Evolutionary conservation across 2,797 vertebrate genomes (phyloP).

Genomic region (Cichlasoma orientale): DNA sequence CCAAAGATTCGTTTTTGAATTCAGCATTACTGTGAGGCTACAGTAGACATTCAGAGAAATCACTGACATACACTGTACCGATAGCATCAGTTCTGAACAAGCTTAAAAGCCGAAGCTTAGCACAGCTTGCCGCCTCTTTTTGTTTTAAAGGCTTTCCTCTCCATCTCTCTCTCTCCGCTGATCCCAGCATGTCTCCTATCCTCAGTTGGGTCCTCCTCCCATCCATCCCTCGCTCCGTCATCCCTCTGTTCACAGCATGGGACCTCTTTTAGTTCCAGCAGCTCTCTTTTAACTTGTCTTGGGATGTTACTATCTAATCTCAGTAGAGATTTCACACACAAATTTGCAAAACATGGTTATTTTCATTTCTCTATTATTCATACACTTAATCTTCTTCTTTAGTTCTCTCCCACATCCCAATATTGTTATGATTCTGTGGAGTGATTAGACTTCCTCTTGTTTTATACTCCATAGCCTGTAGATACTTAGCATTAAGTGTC

Average conservation of each 20-base stretch:
- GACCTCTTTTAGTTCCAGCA: conserved; percentile 15
- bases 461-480: background rate
- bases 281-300: conserved; percentile 11
- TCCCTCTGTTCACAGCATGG: conserved; percentile 26
- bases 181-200: conserved; percentile 38
- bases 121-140: conserved; percentile 49
- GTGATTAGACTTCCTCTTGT: background rate
- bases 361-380: background rate
- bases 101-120: conserved; percentile 45
- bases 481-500: background rate
- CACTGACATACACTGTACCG: background rate
- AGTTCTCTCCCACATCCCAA: background rate
- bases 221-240: conserved; percentile 7
- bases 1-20: conserved; percentile 15
- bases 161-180: background rate
- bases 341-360: conserved; percentile 10
- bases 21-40: background rate
- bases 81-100: conserved; percentile 23
- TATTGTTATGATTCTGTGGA: background rate
- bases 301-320: conserved; percentile 17
- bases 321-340: conserved; percentile 18
- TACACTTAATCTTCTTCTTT: background rate
- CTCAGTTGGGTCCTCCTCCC: conserved; percentile 14
- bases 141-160: conserved; percentile 30
- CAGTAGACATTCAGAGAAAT: background rate